Percentiles rank a stretch among this genome's conserved stretches.
phyloP scores from a whole-genome alignment of 2,888 invertebrate genomes.

The Rhyacophila evoluta region DNA sequence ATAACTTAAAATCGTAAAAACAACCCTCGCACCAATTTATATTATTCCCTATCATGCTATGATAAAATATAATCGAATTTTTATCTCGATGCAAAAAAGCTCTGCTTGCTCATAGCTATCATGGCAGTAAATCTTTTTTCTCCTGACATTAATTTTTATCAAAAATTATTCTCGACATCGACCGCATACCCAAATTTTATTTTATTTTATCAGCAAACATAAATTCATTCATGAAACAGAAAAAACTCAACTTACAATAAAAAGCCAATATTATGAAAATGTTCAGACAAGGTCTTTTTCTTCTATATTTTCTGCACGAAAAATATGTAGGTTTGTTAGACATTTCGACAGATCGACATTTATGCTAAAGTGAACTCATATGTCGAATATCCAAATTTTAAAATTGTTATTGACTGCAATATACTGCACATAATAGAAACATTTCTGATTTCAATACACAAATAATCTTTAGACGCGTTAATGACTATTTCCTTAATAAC shows the following conservation, averaged over 20 bases:
- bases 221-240: not conserved
- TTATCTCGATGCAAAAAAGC: slow-evolving; percentile 3
- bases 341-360: no score
- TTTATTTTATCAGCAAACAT: slow-evolving; percentile 11
- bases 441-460: no score
- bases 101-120: not conserved
- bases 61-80: not conserved
- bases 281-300: not conserved
- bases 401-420: no score
- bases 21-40: not conserved
- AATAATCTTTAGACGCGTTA: no score
- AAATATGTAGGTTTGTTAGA: no score
- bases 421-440: no score
- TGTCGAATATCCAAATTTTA: no score
- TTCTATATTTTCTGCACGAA: no score
- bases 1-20: not conserved
- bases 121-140: not conserved
- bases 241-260: not conserved
- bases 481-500: no score
- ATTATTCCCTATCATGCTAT: not conserved
- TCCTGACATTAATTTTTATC: slow-evolving; percentile 15
- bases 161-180: slow-evolving; percentile 2
- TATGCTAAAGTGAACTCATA: no score
- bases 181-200: slow-evolving; percentile 26
- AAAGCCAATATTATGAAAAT: slow-evolving; percentile 2